Evolutionary conservation across 53 echinoderm and acorn worm species (phyloP), one percentile per base, ranked within the genome.

Genomic region (Crossaster papposus): DNA sequence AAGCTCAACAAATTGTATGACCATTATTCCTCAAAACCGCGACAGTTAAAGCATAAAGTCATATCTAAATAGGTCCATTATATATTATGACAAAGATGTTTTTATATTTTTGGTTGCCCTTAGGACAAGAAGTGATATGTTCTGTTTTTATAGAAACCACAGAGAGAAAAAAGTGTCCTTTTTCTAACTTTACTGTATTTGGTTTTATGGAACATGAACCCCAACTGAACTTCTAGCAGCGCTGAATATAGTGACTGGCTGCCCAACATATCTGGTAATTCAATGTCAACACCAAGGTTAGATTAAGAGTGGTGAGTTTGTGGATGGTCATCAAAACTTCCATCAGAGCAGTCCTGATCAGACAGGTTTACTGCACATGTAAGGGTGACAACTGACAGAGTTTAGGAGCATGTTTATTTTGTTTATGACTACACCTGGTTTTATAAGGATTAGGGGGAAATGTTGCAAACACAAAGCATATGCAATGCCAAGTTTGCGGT

Each of bases 311-410:
- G n/a, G 37, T 70, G 36, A 26, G 34, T 83, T 83, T 83, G 44
- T 33, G 55, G 30, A 32, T 30, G 20, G 73, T 52, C 72, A 53
- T 73, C 85, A 72, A 71, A 30, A 38, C 17, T 36, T 65, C 26
- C 26, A n/a, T n/a, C n/a, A 34, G 51, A 78, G 28, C 51, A 51
- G 22, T 14, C 20, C 18, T 33, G 74, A 65, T 55, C 29, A 31
- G 87, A 87, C 76, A 87, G 87, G 62, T 87, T 87, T 77, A 62
- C 54, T 30, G 24, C 87, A 87, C 55, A 51, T 87, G 77, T 72
- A 53, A 38, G 28, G 72, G 87, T 87, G 87, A 87, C 87, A 87
- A 55, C 36, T 54, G 87, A 87, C 18, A 58, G 51, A 72, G 72
- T 73, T n/a, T 50, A 51, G 73, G 50, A 20, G 33, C 77, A 20